These are phyloP conservation scores for Allacma fusca DNA, from an alignment of 2,888 invertebrate genomes.

Conservation along the genomic window DNA sequence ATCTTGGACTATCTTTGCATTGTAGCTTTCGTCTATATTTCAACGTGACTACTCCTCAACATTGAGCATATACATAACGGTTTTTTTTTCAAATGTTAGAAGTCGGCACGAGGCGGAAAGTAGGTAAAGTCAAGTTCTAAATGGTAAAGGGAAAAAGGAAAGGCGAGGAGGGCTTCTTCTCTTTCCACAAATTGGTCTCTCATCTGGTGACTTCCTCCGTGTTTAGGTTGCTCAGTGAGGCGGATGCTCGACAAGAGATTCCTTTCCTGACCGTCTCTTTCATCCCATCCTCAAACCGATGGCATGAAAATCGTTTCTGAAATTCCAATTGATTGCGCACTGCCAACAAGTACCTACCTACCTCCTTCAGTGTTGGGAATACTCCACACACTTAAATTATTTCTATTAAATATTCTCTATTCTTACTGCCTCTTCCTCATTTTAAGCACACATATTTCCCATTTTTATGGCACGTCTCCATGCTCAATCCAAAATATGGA, in stretches of 20 bases:
- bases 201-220: slow-evolving; percentile 58
- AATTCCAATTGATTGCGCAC: slow-evolving; percentile 52
- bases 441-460: too few relatives aligned
- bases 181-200: slow-evolving; percentile 53
- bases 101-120: slow-evolving; percentile 18
- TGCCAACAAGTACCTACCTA: slow-evolving; percentile 6
- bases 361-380: too few relatives aligned
- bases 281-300: slow-evolving; percentile 47
- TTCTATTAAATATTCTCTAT: neutral
- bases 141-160: slow-evolving; percentile 39
- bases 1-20: too few relatives aligned
- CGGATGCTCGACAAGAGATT: slow-evolving; percentile 61
- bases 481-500: too few relatives aligned
- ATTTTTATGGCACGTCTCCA: too few relatives aligned
- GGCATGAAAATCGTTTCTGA: slow-evolving; percentile 50
- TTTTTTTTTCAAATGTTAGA: too few relatives aligned
- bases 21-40: too few relatives aligned
- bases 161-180: slow-evolving; percentile 45
- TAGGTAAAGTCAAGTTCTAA: slow-evolving; percentile 25
- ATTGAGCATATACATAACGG: too few relatives aligned
- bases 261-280: slow-evolving; percentile 60
- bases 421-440: neutral
- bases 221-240: slow-evolving; percentile 61
- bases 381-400: too few relatives aligned
- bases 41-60: too few relatives aligned